Percentiles rank a stretch among this genome's conserved stretches.
These are phyloP conservation scores for Drosophila nikananu DNA, from an alignment of 1,140 invertebrate genomes.

Conservation along the genomic window DNA sequence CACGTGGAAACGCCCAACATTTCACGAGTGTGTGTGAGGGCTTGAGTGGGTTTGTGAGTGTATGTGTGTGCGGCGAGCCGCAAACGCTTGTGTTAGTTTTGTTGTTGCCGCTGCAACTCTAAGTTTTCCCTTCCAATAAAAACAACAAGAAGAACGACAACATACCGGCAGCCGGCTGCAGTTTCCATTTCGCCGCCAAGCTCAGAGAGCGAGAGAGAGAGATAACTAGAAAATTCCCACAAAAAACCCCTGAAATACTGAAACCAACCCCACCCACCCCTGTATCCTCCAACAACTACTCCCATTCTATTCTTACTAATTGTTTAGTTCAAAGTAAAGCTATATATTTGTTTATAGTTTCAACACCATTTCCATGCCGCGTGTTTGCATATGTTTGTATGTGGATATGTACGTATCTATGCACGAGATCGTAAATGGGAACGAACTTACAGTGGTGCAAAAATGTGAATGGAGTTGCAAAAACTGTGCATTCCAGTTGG, in stretches of 20 bases:
- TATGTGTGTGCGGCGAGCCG: constrained; percentile 21
- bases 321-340: constrained; percentile 57
- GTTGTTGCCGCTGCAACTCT: constrained; percentile 56
- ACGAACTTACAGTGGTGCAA: constrained; percentile 26
- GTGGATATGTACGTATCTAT: constrained; percentile 8
- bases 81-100: constrained; percentile 20
- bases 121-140: constrained; percentile 66
- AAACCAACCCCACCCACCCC: not conserved
- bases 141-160: constrained; percentile 4
- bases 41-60: constrained; percentile 10
- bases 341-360: constrained; percentile 70
- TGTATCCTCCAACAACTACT: not conserved
- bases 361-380: constrained; percentile 33
- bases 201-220: not conserved
- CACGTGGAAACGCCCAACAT: constrained; percentile 82
- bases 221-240: constrained; percentile 57
- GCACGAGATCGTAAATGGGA: constrained; percentile 24
- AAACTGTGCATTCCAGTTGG: not conserved
- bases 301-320: constrained; percentile 40
- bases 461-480: not conserved
- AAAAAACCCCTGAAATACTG: constrained; percentile 29
- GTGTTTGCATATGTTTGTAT: constrained; percentile 31
- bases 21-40: constrained; percentile 35
- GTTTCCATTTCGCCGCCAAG: constrained; percentile 23
- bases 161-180: constrained; percentile 26